A percentile compares a stretch with the other conserved stretches of the same genome.
Conservation (phyloP, 2,797 vertebrate genomes). For the Hyperoplus lanceolatus region DNA sequence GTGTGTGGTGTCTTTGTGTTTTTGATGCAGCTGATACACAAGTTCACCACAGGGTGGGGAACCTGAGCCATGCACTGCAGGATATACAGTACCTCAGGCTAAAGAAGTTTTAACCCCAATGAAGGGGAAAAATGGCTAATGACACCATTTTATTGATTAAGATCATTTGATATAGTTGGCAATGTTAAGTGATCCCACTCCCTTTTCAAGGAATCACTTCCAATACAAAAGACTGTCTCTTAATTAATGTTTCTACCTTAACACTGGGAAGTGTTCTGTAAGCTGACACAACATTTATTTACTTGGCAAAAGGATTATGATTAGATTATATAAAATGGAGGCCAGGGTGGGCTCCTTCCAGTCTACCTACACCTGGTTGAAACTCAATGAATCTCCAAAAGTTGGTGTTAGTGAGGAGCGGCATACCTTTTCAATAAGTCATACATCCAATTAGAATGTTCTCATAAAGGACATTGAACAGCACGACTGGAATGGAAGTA, state of each 20-base stretch:
- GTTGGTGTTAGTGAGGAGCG: not conserved
- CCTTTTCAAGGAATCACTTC: not conserved
- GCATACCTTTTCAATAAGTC: constrained; percentile 17
- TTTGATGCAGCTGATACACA: not conserved
- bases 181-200: not conserved
- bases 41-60: constrained; percentile 51
- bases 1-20: constrained; percentile 33
- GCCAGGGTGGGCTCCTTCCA: not conserved
- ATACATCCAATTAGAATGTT: not conserved
- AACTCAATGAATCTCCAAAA: not conserved
- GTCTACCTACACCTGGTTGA: not conserved
- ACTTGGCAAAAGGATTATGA: not conserved
- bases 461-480: not conserved
- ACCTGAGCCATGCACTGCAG: constrained; percentile 23
- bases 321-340: not conserved
- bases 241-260: not conserved
- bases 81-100: not conserved
- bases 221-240: not conserved
- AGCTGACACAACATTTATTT: not conserved
- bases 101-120: too few relatives aligned
- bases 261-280: not conserved
- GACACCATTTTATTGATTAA: not conserved
- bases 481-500: not conserved
- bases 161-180: too few relatives aligned
- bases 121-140: not conserved